Evolutionary conservation across 1,140 invertebrate genomes (phyloP), one percentile per base, ranked within the genome.

Genomic region (Gonioctena quinquepunctata): DNA sequence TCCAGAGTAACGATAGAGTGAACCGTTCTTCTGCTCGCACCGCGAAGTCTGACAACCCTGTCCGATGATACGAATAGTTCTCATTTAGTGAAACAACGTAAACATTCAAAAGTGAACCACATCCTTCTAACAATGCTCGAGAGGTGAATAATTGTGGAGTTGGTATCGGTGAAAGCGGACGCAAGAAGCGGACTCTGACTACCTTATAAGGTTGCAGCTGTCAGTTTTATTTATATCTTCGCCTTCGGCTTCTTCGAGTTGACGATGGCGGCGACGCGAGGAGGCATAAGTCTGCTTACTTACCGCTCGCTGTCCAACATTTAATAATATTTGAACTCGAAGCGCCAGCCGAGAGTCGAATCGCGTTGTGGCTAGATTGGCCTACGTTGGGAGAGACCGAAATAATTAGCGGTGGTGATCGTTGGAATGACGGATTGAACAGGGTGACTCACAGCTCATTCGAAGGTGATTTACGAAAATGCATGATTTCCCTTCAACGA

Each of bases 151-250:
- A 57, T 57, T 57, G 54, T 57, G 13, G 25, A 57, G 54, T 57
- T 57, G 18, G 54, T 19, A 57, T 57, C 13, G 69, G 69, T 67
- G 69, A 71, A 71, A 71, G 69, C 64, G 22, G 57, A 61, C 63
- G 26, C n/a, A n/a, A n/a, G 61, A 11, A 42, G 33, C 33, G 11
- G 33, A 42, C 22, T 54, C 52, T 54, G 69, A 60, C 63, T 66
- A 57, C 69, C 69, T 71, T 66, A 71, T 71, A 71, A 71, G 69
- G 69, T 61, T 66, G 63, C 69, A 71, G 69, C 69, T 66, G 69
- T 71, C 69, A 71, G 69, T 67, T 71, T 71, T 71, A 66, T 71
- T 70, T 70, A 70, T 70, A 70, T 56, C 54, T 54, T 54, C 52
- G 52, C 52, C 52, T 54, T 21, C 18, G 22, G 52, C 52, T 18